Evolutionary conservation across 30 jellyfish, hydroid and myxozoan genomes (phyloP).

Genomic region (Pelagia noctiluca): DNA sequence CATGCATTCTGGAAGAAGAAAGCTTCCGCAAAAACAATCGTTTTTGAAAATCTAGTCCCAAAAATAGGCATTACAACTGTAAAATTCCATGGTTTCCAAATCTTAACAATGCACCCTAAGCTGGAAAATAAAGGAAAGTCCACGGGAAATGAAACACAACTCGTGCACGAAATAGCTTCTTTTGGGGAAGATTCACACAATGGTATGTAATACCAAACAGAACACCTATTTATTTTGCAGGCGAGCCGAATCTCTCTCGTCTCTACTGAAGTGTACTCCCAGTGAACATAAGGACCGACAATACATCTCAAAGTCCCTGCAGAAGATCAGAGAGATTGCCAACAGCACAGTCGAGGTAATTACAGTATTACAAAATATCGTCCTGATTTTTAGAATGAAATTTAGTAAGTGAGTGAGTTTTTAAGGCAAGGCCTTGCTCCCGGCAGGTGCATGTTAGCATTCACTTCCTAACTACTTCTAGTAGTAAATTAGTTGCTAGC

Average conservation of each 20-base stretch:
- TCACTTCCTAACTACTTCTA: too few species aligned
- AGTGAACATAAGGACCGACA: constrained; percentile 68
- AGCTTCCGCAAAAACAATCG: not conserved
- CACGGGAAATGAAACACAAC: too few species aligned
- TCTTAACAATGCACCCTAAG: too few species aligned
- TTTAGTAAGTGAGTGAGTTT: too few species aligned
- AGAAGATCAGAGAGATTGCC: constrained; percentile 50
- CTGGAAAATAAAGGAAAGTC: too few species aligned
- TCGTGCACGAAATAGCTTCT: constrained; percentile 26
- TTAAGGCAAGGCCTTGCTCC: too few species aligned
- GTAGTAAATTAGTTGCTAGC: too few species aligned
- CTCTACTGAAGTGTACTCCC: constrained; percentile 69
- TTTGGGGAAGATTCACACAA: not conserved
- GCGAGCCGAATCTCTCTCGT: constrained; percentile 47
- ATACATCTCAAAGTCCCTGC: constrained; percentile 27
- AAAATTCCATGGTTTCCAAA: not conserved
- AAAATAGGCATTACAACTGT: not conserved
- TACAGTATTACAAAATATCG: too few species aligned
- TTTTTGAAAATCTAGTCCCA: not conserved
- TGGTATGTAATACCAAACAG: not conserved
- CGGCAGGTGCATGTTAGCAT: too few species aligned
- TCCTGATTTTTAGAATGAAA: too few species aligned
- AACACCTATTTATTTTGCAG: not conserved
- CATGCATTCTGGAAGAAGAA: too few species aligned
- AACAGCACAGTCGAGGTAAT: constrained; percentile 48